phyloP scores from a whole-genome alignment of 2,888 invertebrate species.

The Gandaritis pyraliata region DNA sequence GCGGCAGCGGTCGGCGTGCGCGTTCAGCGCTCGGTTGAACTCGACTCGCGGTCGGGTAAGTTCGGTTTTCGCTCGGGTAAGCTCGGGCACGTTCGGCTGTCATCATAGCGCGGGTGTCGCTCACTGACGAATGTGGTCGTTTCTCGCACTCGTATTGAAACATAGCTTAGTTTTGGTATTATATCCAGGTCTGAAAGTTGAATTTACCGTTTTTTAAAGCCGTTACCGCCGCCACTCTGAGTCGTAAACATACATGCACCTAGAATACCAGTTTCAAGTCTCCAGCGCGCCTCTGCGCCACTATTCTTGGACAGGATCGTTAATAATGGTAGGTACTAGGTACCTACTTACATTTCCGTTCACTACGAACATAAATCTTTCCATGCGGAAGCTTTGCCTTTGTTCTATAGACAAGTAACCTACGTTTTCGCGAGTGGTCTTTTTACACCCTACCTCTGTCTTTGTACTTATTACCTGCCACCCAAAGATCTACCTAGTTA shows the following conservation, averaged over 20 bases:
- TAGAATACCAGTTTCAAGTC: not conserved
- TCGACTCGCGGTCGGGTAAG: constrained; percentile 47
- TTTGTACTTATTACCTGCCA: not conserved
- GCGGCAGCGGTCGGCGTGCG: constrained; percentile 65
- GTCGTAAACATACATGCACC: not conserved
- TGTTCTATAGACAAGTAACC: not conserved
- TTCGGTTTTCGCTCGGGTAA: constrained; percentile 48
- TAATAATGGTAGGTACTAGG: too few relatives aligned
- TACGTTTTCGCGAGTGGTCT: not conserved
- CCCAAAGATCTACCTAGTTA: not conserved
- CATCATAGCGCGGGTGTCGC: constrained; percentile 55
- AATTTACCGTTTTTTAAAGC: not conserved
- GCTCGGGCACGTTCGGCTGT: constrained; percentile 47
- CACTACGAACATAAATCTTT: too few relatives aligned
- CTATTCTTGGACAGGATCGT: too few relatives aligned
- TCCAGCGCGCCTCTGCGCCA: too few relatives aligned
- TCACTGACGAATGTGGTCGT: constrained; percentile 59
- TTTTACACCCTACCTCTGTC: not conserved
- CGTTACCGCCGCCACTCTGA: too few relatives aligned
- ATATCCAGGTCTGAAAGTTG: not conserved
- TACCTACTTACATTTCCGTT: too few relatives aligned
- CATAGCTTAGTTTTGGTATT: constrained; percentile 48
- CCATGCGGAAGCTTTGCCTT: too few relatives aligned
- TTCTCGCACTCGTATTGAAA: constrained; percentile 76
- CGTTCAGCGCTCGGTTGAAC: constrained; percentile 46